Evolutionary conservation across 2,888 invertebrate species (phyloP), one percentile per base, ranked within the genome.

Genomic region (Drosophila atripex): DNA sequence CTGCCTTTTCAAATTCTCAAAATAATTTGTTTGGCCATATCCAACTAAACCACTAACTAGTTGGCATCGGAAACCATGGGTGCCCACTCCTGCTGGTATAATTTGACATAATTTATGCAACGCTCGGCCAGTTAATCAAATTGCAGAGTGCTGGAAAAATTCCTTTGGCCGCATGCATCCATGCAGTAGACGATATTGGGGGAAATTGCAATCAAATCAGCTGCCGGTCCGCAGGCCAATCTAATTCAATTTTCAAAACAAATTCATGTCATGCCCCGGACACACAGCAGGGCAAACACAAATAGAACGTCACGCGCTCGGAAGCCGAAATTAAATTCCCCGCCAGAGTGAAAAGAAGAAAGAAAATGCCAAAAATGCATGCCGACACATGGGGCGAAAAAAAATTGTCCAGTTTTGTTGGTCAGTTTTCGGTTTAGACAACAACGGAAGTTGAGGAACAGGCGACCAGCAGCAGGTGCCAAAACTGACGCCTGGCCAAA

Each of bases 161-260:
- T 73, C 70, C 72, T 66, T 71, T 86, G 73, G 69, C 61, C 46
- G 69, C 68, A 54, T 65, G 71, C 74, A 74, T 49, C 56, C 64
- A 47, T 30, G 49, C 51, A 39, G 35, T 32, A 39, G 63, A 38
- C 46, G 47, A 39, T 30, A 47, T 23, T 11, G 28, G 47, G 65
- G 49, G 43, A 52, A 82, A 84, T 86, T 82, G 78, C 83, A 84
- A 88, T 84, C 83, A 82, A 84, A 84, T 82, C 83, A 76, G 84
- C 87, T 78, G 73, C 86, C 70, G 82, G 58, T 69, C 78, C 53
- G 68, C 64, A 66, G 57, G 71, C 82, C 85, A 82, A 83, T 86
- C 78, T 88, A 84, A 84, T 88, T 86, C 80, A 84, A 84, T 84
- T 88, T 64, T 76, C 58, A 66, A 69, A 78, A 71, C 82, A 80